Percentiles rank a stretch among this genome's conserved stretches.
Evolutionary conservation across 2,888 invertebrate genomes (phyloP).

Genomic region (Zaprionus lineosus): DNA sequence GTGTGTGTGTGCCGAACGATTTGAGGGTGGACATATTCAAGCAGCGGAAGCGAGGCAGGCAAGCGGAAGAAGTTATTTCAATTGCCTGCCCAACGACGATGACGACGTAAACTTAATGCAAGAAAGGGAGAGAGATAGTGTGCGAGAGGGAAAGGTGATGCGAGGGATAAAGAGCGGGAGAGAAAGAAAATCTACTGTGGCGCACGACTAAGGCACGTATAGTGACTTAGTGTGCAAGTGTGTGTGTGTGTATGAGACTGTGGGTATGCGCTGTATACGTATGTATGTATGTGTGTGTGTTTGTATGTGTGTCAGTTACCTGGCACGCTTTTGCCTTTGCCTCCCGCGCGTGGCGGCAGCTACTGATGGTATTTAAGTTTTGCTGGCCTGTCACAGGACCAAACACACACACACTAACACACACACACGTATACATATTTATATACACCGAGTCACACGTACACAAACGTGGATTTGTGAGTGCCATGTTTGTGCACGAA

Average conservation of each 20-base stretch:
- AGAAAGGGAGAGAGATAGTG: not conserved
- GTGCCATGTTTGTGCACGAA: slow-evolving; percentile 38
- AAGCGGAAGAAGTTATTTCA: slow-evolving; percentile 76
- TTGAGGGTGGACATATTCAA: slow-evolving; percentile 71
- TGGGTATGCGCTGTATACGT: slow-evolving; percentile 10
- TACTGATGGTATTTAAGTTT: slow-evolving; percentile 76
- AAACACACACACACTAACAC: slow-evolving; percentile 20
- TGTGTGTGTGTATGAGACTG: slow-evolving; percentile 11
- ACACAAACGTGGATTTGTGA: slow-evolving; percentile 22
- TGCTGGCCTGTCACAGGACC: slow-evolving; percentile 51
- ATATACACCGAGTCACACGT: too few relatives aligned
- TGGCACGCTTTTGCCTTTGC: slow-evolving; percentile 66
- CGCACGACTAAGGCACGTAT: slow-evolving; percentile 54
- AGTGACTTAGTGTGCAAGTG: slow-evolving; percentile 58
- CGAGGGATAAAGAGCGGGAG: not conserved
- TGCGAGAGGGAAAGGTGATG: not conserved
- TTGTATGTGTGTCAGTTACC: slow-evolving; percentile 69
- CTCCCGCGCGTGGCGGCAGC: slow-evolving; percentile 34
- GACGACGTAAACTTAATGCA: slow-evolving; percentile 5
- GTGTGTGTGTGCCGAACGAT: slow-evolving; percentile 32
- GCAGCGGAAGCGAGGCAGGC: slow-evolving; percentile 73
- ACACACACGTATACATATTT: slow-evolving; percentile 13
- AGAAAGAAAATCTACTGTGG: slow-evolving; percentile 7
- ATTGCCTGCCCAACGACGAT: slow-evolving; percentile 62
- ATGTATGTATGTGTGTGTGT: not conserved